Conservation (phyloP, 2,113 vertebrate genomes). For the Cichladusa arquata region DNA sequence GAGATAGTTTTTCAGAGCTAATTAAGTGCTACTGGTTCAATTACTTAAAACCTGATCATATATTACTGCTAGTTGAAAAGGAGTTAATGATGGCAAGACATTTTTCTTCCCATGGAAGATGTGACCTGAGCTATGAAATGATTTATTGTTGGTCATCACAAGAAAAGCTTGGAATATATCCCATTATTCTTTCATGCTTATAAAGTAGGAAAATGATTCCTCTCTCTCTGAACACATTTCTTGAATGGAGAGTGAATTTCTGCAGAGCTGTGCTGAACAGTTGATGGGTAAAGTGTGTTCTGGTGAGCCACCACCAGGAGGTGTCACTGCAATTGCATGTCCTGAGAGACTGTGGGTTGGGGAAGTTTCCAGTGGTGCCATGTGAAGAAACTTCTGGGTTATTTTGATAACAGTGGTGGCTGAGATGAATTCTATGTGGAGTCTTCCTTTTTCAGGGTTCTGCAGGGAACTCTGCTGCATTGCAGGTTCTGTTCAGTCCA, state of each 20-base stretch:
- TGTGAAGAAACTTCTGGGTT: neutral
- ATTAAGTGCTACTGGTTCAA: slow-evolving; percentile 63
- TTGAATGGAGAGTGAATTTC: neutral
- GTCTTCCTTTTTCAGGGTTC: neutral
- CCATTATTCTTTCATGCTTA: slow-evolving; percentile 40
- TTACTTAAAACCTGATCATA: slow-evolving; percentile 60
- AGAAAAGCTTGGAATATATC: slow-evolving; percentile 29
- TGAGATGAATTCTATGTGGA: neutral
- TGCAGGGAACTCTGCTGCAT: neutral
- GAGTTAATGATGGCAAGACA: slow-evolving; percentile 58
- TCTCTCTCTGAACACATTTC: neutral
- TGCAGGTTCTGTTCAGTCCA: neutral
- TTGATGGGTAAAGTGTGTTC: neutral
- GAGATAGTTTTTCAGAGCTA: slow-evolving; percentile 49
- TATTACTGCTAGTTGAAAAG: slow-evolving; percentile 40
- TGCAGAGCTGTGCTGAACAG: neutral
- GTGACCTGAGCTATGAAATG: slow-evolving; percentile 23
- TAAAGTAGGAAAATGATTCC: neutral
- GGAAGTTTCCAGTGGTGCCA: neutral
- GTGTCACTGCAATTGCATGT: neutral
- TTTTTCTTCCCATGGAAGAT: slow-evolving; percentile 29
- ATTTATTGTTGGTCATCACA: slow-evolving; percentile 56
- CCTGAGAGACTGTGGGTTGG: rapidly evolving
- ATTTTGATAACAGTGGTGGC: neutral
- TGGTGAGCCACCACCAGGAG: neutral